Conservation (phyloP, 1,140 invertebrate species). For the Nasonia vitripennis region DNA sequence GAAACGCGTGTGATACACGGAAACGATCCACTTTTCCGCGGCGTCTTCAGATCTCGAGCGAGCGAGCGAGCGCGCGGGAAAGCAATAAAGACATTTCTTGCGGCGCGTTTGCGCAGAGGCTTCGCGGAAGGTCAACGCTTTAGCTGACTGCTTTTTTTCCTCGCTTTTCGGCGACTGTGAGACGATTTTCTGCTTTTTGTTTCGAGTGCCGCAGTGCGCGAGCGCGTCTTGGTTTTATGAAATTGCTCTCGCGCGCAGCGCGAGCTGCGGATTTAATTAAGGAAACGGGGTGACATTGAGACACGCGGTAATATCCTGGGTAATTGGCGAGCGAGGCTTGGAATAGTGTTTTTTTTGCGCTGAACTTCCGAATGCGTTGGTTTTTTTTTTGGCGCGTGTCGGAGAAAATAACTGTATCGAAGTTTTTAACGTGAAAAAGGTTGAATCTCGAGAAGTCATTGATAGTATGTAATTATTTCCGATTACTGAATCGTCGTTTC, state of each 20-base stretch:
- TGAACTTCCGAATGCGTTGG: no score
- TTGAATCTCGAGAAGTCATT: no score
- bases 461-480: no score
- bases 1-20: conserved; percentile 31
- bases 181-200: background rate
- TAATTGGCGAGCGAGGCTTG: no score
- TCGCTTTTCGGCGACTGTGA: background rate
- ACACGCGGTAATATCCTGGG: no score
- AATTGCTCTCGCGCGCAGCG: background rate
- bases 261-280: background rate
- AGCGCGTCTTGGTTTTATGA: conserved; percentile 15
- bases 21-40: conserved; percentile 53
- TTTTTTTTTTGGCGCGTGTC: no score
- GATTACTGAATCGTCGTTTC: no score
- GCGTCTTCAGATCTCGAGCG: conserved; percentile 35
- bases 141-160: background rate
- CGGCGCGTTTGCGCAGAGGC: conserved; percentile 56
- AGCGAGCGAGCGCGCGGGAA: conserved; percentile 1
- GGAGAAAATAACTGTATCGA: no score
- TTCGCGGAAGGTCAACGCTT: conserved; percentile 53
- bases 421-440: no score
- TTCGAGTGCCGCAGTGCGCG: background rate
- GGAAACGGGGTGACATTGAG: background rate
- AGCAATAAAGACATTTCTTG: conserved; percentile 52
- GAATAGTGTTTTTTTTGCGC: no score